phyloP scores from a whole-genome alignment of 37 sponge, comb jelly and placozoan genomes.

The Dysidea cf. avara region DNA sequence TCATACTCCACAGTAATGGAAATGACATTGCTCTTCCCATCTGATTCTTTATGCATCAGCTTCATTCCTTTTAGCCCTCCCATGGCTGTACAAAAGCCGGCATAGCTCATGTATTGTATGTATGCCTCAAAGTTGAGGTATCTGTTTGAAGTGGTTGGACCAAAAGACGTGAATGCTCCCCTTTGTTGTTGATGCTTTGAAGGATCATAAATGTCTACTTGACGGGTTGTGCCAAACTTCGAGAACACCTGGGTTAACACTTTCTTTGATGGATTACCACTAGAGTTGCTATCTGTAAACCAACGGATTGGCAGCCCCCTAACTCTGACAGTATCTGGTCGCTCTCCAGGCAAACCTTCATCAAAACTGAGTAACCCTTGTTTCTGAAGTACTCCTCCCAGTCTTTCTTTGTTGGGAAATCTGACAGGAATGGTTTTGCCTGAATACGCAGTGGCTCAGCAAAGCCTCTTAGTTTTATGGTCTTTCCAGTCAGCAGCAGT shows the following conservation, averaged over 20 bases:
- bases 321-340: conserved; percentile 87
- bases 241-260: conserved; percentile 65
- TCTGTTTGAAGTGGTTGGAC: conserved; percentile 30
- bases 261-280: conserved; percentile 46
- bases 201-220: conserved; percentile 56
- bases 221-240: conserved; percentile 60
- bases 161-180: conserved; percentile 81
- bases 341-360: conserved; percentile 89
- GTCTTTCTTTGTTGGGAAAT: conserved; percentile 79
- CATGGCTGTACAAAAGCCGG: conserved; percentile 81
- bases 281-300: conserved; percentile 55
- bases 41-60: conserved; percentile 48
- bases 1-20: conserved; percentile 64
- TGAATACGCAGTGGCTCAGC: conserved; percentile 66
- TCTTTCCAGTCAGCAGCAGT: conserved; percentile 77
- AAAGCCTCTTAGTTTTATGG: conserved; percentile 83
- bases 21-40: conserved; percentile 37
- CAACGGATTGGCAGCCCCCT: conserved; percentile 88
- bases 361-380: conserved; percentile 72
- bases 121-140: conserved; percentile 57
- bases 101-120: conserved; percentile 82
- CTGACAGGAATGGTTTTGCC: conserved; percentile 52
- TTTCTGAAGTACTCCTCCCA: conserved; percentile 90
- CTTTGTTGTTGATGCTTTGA: not conserved
- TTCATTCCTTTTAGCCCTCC: conserved; percentile 73